Evolutionary conservation across 2,888 invertebrate species (phyloP).

Genomic region (Hofmannophila pseudospretella): DNA sequence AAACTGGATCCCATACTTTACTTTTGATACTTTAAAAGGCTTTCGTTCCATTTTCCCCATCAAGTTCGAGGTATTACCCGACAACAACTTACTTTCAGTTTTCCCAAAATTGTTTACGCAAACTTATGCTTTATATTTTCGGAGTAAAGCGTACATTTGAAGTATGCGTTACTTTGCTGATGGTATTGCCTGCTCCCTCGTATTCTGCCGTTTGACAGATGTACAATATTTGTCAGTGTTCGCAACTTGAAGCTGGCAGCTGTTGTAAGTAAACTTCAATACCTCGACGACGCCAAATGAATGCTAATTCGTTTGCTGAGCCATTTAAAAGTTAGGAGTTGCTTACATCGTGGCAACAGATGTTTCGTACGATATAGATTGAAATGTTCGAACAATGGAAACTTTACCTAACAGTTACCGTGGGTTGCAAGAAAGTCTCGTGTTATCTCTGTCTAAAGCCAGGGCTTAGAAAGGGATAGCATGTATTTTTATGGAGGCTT

Average conservation of each 20-base stretch:
- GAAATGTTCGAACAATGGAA: too few species aligned
- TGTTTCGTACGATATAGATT: neutral
- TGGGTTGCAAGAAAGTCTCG: too few species aligned
- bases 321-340: slow-evolving; percentile 8
- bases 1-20: slow-evolving; percentile 10
- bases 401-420: too few species aligned
- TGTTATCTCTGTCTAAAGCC: too few species aligned
- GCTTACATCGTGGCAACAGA: neutral
- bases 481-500: too few species aligned
- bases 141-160: slow-evolving; percentile 14
- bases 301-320: slow-evolving; percentile 42
- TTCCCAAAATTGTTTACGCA: slow-evolving; percentile 10
- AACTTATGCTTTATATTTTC: slow-evolving; percentile 20
- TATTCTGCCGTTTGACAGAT: slow-evolving; percentile 55
- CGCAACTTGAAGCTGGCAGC: slow-evolving; percentile 30
- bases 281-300: slow-evolving; percentile 42
- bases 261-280: slow-evolving; percentile 53
- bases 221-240: slow-evolving; percentile 58
- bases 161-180: slow-evolving; percentile 15
- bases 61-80: slow-evolving; percentile 21
- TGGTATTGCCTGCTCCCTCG: slow-evolving; percentile 21
- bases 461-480: too few species aligned
- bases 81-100: slow-evolving; percentile 16
- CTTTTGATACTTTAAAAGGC: slow-evolving; percentile 21
- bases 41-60: slow-evolving; percentile 26